Base-by-base conservation (phyloP, 2,113 vertebrate genomes). In the Oryzias celebensis region DNA sequence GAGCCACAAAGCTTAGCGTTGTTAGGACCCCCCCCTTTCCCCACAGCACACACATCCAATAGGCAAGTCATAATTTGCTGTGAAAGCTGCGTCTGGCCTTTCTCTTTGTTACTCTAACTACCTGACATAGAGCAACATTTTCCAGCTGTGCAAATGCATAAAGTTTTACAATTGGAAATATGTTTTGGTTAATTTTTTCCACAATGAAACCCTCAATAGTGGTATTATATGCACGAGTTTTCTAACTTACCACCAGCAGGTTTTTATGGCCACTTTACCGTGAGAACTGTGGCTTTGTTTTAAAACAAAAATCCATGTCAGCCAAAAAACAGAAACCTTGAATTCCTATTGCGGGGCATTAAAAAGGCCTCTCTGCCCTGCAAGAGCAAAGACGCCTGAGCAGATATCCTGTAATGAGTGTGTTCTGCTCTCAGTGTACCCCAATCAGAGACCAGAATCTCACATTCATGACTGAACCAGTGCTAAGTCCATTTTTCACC, bases 11-110 rank as follows among this genome's bases (percentile, higher is more conserved):
- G 91, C 87, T 18, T 89, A 92, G 94, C 91, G 92, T 85, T 92
- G 91, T 94, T 94, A 94, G 96, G 95, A 95, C 95, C 88, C 3
- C 58, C 28, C 61, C 78, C 85, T 84, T 73, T 65, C 51, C 41
- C 44, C 44, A 45, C 50, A 56, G 41, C 57, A 73, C 64, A 70
- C 65, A 68, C 47, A 53, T 54, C 78, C 74, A 77, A 69, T 57
- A 56, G 74, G 24, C 44, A n/a, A 69, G 26, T 57, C 48, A 56
- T 62, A 63, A 65, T 65, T 71, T 61, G 14, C 26, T 67, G 60
- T 71, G 65, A 41, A 15, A 54, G 62, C 43, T 17, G 10, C n/a
- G 58, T 81, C 80, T 72, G 57, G 71, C 72, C 78, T 79, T 73
- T 65, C 69, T 64, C 66, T 80, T 59, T 64, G 68, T 72, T 60